Base-by-base conservation (phyloP, 2,113 vertebrate species). In the Craseonycteris thonglongyai region DNA sequence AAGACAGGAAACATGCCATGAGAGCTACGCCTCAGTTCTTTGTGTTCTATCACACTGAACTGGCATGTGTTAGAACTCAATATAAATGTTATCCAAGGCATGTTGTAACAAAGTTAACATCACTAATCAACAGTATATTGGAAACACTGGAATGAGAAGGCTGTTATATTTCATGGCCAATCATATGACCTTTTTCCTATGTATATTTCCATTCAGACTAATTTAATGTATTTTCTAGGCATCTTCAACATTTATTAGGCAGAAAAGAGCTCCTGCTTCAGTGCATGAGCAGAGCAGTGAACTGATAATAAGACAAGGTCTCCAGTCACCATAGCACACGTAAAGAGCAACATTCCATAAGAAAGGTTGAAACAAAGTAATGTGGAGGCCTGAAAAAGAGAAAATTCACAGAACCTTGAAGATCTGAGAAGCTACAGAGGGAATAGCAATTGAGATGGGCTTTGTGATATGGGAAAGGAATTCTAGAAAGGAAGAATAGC, bases 1-100 rank as follows among this genome's bases (percentile, higher is more conserved):
- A 65, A 54, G 6, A 68, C 10, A 33, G 51, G 56, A 4, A 14
- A 54, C 1, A 0, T 0, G 33, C n/a, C 42, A 0, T 4, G 26
- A 42, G 28, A 63, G 63, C 33, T 42, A 45, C 35, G 21, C 38
- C 74, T 40, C 2, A 5, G 8, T n/a, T n/a, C 30, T 56, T 33
- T 4, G 2, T 21, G 22, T 65, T 24, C 49, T 8, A 42, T 35
- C 26, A 61, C 42, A 38, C 2, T 35, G 7, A 90, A 45, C 30
- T 71, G 35, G 47, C n/a, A 78, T 1, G 0, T 16, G 30, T 38
- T 4, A 42, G 4, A 85, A 35, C 30, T 3, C 71, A 66, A 95
- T 33, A 21, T 2, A 95, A 94, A 18, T 59, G 58, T 61, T 47
- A 80, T 35, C 21, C 22, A 75, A 94, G 72, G 81, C 21, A 78